A percentile compares a stretch with the other conserved stretches of the same genome.
These are phyloP conservation scores for Petromus typicus DNA, from an alignment of 2,113 vertebrate genomes.

Conservation along the genomic window DNA sequence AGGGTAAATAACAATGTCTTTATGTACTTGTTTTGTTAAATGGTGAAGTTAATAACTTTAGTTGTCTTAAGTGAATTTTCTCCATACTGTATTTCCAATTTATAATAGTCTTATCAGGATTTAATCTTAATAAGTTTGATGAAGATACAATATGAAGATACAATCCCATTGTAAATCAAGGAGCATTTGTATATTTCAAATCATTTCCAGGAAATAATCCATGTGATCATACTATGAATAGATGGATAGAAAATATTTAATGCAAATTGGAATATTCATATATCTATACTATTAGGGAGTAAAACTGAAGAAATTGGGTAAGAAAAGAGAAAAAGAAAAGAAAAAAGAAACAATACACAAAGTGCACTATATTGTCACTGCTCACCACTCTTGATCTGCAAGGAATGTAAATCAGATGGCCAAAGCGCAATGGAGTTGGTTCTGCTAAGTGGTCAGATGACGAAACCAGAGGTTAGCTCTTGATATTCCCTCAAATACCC, in stretches of 20 bases:
- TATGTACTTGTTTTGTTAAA: no score
- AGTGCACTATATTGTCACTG: neutral
- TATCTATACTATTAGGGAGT: neutral
- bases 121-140: neutral
- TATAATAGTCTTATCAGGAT: neutral
- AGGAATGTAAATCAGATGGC: neutral
- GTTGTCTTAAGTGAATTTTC: neutral
- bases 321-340: no score
- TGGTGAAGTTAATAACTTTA: neutral
- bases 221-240: neutral
- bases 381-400: neutral
- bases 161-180: neutral
- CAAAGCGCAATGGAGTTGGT: neutral
- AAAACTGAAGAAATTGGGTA: neutral
- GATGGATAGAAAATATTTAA: slow-evolving; percentile 14
- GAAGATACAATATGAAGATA: neutral
- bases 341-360: neutral
- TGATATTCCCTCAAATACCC: neutral
- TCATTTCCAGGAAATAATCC: neutral
- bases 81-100: neutral
- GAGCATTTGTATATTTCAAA: neutral
- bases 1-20: neutral
- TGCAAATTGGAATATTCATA: neutral
- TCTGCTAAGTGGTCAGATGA: neutral
- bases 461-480: neutral